Evolutionary conservation across 2,888 invertebrate genomes (phyloP).

Genomic region (Dilophus febrilis): DNA sequence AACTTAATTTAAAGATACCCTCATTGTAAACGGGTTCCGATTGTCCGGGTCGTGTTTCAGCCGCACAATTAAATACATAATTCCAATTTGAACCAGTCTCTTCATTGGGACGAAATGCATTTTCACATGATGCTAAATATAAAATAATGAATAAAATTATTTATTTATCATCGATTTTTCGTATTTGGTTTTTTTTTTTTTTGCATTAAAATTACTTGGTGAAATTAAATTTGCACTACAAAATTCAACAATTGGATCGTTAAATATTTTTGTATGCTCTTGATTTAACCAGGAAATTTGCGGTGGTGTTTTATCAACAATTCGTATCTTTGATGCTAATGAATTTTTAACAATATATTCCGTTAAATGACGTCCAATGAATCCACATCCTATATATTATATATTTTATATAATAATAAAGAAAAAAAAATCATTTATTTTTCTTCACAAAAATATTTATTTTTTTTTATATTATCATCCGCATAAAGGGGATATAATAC

Average conservation of each 20-base stretch:
- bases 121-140: slow-evolving; percentile 58
- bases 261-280: slow-evolving; percentile 52
- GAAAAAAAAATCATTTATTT: too few relatives aligned
- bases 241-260: slow-evolving; percentile 64
- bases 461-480: too few relatives aligned
- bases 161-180: background rate
- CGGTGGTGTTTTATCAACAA: slow-evolving; percentile 87
- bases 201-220: slow-evolving; percentile 45
- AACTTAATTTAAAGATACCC: slow-evolving; percentile 66
- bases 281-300: slow-evolving; percentile 79
- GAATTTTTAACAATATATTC: slow-evolving; percentile 62
- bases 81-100: slow-evolving; percentile 37
- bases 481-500: too few relatives aligned
- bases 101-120: slow-evolving; percentile 48
- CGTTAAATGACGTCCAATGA: slow-evolving; percentile 79
- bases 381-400: slow-evolving; percentile 62
- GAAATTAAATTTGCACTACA: slow-evolving; percentile 84
- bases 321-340: slow-evolving; percentile 53
- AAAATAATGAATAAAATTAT: background rate
- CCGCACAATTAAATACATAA: slow-evolving; percentile 77
- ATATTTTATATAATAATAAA: too few relatives aligned
- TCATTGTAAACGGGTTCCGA: slow-evolving; percentile 81
- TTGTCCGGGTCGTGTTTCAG: slow-evolving; percentile 77
- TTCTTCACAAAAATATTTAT: too few relatives aligned
- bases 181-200: background rate